Evolutionary conservation across 2,888 invertebrate species (phyloP).

Genomic region (Gryllus longicercus): DNA sequence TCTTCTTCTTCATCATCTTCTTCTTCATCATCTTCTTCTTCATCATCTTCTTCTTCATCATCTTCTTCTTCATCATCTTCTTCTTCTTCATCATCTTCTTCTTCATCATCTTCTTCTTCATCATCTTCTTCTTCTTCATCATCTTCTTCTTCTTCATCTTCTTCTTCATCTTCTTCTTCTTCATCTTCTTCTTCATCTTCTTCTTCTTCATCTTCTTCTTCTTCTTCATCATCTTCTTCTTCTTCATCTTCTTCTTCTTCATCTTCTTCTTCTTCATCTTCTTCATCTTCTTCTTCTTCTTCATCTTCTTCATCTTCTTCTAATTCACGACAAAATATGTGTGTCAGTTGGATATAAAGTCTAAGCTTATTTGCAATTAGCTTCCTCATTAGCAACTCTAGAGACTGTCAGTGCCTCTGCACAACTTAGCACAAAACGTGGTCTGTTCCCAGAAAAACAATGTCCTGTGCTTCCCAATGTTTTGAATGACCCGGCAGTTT

Average conservation of each 20-base stretch:
- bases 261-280: background rate
- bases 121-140: too few relatives aligned
- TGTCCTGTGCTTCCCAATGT: too few relatives aligned
- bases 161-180: background rate
- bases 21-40: background rate
- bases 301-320: background rate
- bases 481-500: too few relatives aligned
- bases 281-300: background rate
- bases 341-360: too few relatives aligned
- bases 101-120: background rate
- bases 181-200: background rate
- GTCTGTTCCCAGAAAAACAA: too few relatives aligned
- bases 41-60: background rate
- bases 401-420: too few relatives aligned
- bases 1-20: constrained; percentile 8
- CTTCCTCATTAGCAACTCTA: too few relatives aligned
- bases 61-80: background rate
- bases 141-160: background rate
- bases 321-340: background rate
- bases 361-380: too few relatives aligned
- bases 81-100: background rate
- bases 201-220: background rate
- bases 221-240: background rate
- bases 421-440: too few relatives aligned
- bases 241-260: background rate